A percentile compares a stretch with the other conserved stretches of the same genome.
Evolutionary conservation across 2,888 invertebrate species (phyloP).

Genomic region (Saturnia japonica): DNA sequence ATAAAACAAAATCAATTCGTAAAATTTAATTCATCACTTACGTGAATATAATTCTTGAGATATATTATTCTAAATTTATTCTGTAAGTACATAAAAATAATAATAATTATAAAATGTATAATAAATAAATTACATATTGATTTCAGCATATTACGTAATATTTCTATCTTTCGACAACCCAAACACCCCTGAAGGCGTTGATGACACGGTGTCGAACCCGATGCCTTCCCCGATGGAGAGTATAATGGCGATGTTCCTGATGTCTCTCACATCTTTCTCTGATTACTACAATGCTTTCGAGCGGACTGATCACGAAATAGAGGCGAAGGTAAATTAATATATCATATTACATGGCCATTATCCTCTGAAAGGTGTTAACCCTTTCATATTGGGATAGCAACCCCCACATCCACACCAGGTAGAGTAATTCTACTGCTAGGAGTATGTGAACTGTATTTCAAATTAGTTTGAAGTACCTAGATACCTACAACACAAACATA

Average conservation of each 20-base stretch:
- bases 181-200: slow-evolving; percentile 90
- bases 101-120: neutral
- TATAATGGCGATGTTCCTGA: slow-evolving; percentile 98
- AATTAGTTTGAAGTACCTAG: too few relatives aligned
- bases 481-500: too few relatives aligned
- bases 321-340: slow-evolving; percentile 87
- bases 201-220: slow-evolving; percentile 91
- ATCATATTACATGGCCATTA: neutral
- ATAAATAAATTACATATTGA: slow-evolving; percentile 33
- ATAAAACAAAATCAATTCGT: too few relatives aligned
- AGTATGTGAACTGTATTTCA: too few relatives aligned
- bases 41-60: too few relatives aligned
- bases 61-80: too few relatives aligned
- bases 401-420: too few relatives aligned
- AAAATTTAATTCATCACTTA: too few relatives aligned
- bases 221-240: slow-evolving; percentile 97
- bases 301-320: slow-evolving; percentile 92
- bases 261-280: slow-evolving; percentile 98
- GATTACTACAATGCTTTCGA: slow-evolving; percentile 96
- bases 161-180: slow-evolving; percentile 94
- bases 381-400: too few relatives aligned
- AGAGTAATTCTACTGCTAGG: too few relatives aligned
- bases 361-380: neutral
- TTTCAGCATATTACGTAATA: slow-evolving; percentile 93
- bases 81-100: too few relatives aligned